Evolutionary conservation across 1,140 invertebrate genomes (phyloP).

Genomic region (Nebria ingens): DNA sequence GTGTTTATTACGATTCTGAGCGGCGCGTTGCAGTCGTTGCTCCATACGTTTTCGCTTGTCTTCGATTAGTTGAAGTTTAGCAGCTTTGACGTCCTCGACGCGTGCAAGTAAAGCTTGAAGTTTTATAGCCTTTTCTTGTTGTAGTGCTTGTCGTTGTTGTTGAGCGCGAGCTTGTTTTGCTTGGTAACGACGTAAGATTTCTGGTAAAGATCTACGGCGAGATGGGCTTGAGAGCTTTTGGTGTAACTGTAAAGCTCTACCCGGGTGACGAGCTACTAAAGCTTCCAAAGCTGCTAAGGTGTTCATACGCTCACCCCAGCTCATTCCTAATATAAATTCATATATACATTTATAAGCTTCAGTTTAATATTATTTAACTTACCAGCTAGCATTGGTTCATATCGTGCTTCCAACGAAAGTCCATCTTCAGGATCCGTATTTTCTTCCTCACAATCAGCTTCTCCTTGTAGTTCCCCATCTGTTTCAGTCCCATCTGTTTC

Average conservation of each 20-base stretch:
- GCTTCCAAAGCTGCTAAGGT: constrained; percentile 64
- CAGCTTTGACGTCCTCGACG: constrained; percentile 83
- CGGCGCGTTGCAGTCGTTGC: constrained; percentile 75
- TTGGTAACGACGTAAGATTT: constrained; percentile 69
- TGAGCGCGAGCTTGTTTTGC: constrained; percentile 79
- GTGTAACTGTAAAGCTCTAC: constrained; percentile 80
- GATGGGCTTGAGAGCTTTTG: constrained; percentile 89
- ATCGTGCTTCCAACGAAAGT: constrained; percentile 45
- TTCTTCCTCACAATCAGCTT: constrained; percentile 39
- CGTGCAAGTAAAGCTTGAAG: constrained; percentile 76
- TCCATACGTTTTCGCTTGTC: constrained; percentile 78
- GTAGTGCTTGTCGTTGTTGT: constrained; percentile 63
- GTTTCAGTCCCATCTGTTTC: constrained; percentile 70
- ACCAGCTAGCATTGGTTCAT: constrained; percentile 59
- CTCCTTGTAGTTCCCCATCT: constrained; percentile 54
- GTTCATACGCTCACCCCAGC: constrained; percentile 67
- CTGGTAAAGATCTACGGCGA: constrained; percentile 66
- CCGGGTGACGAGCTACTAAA: constrained; percentile 72
- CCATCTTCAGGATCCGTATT: constrained; percentile 23
- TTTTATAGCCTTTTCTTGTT: constrained; percentile 75
- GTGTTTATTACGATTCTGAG: constrained; percentile 77
- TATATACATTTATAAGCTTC: neutral
- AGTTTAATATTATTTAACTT: constrained; percentile 13
- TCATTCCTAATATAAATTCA: constrained; percentile 43
- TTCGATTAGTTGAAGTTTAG: constrained; percentile 75